Percentiles rank a stretch among this genome's conserved stretches.
Conservation (phyloP, 2,797 vertebrate species). For the Geotrypetes seraphini region DNA sequence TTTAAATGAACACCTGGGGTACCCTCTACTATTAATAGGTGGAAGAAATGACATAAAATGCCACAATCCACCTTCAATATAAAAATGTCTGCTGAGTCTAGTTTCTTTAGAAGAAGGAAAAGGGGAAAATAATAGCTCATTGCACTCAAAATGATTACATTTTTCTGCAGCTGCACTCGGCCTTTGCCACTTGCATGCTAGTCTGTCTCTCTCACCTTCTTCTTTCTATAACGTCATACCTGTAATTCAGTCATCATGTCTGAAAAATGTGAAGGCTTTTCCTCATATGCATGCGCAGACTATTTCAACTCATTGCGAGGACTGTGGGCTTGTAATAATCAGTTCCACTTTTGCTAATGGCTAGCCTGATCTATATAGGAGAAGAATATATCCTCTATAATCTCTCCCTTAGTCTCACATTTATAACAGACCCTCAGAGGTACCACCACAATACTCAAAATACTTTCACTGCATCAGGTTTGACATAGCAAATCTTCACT, state of each 20-base stretch:
- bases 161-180: constrained; percentile 14
- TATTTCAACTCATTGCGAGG: not conserved
- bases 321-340: too few relatives aligned
- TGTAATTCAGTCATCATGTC: too few relatives aligned
- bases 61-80: constrained; percentile 30
- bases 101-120: constrained; percentile 5
- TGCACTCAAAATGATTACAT: constrained; percentile 24
- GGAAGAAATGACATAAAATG: constrained; percentile 25
- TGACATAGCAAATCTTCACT: too few relatives aligned
- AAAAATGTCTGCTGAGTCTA: constrained; percentile 25
- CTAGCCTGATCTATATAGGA: too few relatives aligned
- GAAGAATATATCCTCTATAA: too few relatives aligned
- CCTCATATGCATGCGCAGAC: too few relatives aligned
- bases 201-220: not conserved
- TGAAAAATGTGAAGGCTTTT: too few relatives aligned
- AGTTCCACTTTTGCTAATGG: too few relatives aligned
- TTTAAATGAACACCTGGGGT: constrained; percentile 29
- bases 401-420: too few relatives aligned
- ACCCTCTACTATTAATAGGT: constrained; percentile 27
- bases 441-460: too few relatives aligned
- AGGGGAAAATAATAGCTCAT: constrained; percentile 18
- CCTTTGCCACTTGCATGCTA: constrained; percentile 17
- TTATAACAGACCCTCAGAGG: too few relatives aligned
- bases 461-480: too few relatives aligned
- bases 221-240: not conserved